phyloP scores from a whole-genome alignment of 2,888 invertebrate species.

The Autographa pulchrina region DNA sequence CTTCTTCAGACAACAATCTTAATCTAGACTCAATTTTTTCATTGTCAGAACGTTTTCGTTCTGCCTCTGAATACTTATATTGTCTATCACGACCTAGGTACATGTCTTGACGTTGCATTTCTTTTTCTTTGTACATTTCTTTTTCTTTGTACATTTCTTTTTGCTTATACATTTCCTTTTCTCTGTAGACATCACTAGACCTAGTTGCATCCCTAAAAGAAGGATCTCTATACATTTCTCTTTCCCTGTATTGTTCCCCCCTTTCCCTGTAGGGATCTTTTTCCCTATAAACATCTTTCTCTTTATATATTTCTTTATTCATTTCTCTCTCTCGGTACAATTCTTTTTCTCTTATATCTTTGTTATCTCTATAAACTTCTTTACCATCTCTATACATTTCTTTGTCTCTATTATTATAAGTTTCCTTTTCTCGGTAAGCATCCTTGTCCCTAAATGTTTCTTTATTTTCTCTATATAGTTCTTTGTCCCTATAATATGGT shows the following conservation, averaged over 20 bases:
- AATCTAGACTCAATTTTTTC: conserved; percentile 83
- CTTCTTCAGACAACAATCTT: conserved; percentile 80
- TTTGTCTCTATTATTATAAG: conserved; percentile 68
- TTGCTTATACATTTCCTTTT: conserved; percentile 75
- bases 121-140: conserved; percentile 72
- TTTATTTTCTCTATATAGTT: conserved; percentile 72
- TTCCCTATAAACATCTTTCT: conserved; percentile 81
- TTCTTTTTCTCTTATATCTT: conserved; percentile 78
- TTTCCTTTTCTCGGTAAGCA: conserved; percentile 72
- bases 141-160: conserved; percentile 72
- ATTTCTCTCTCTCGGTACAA: conserved; percentile 79
- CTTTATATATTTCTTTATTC: conserved; percentile 79
- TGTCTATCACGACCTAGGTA: conserved; percentile 79
- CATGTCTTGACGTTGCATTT: conserved; percentile 73
- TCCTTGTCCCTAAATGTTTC: conserved; percentile 80
- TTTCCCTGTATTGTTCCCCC: conserved; percentile 77
- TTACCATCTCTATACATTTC: conserved; percentile 71
- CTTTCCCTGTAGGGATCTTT: conserved; percentile 84
- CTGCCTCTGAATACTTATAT: conserved; percentile 79
- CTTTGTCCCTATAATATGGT: conserved; percentile 81
- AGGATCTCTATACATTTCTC: conserved; percentile 76
- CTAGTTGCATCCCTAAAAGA: conserved; percentile 74
- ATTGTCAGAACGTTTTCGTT: conserved; percentile 78
- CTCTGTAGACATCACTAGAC: conserved; percentile 76
- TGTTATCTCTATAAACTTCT: conserved; percentile 70